Evolutionary conservation across 2,113 vertebrate species (phyloP), one percentile per base, ranked within the genome.

Genomic region (Australoheros scitulus): DNA sequence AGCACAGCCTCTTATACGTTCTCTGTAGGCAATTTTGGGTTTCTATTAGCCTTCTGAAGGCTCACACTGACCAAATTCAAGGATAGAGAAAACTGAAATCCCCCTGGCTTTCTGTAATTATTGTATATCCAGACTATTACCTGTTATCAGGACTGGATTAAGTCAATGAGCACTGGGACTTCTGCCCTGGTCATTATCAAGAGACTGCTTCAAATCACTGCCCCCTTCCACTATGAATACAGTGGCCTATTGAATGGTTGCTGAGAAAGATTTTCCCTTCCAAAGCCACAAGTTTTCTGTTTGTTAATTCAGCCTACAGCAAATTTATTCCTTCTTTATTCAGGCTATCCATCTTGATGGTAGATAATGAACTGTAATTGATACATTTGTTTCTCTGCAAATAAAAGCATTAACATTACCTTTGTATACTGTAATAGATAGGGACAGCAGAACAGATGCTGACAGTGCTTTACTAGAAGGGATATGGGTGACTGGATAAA

Each of bases 121-220:
- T 91, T 92, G 86, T 83, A 92, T 89, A 94, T 92, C 88, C 89
- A 91, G 72, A 85, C 92, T 94, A 93, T 94, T 93, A 92, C 72
- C 89, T 26, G 74, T 93, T 92, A 94, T 93, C 92, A 93, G 89
- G 90, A 68, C 83, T 5, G 91, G 90, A 93, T 94, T 94, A 95
- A 93, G 91, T 92, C 90, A 89, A 88, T 92, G 92, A 94, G 92
- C 81, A 57, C 78, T 60, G 89, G 87, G 91, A 89, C 84, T 85
- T 87, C 79, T 94, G 91, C 82, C 91, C 91, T 76, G 63, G 83
- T 88, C 90, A 83, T 85, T 86, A 81, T 72, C 81, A 88, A 47
- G 79, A 88, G 91, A 86, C 83, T 52, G 17, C 60, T 79, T 58
- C 76, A 75, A 84, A 85, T 92, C 91, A 85, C 81, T 85, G 89